Evolutionary conservation across 2,888 invertebrate genomes (phyloP), one percentile per base, ranked within the genome.

Genomic region (Lasioglossum marginatum): DNA sequence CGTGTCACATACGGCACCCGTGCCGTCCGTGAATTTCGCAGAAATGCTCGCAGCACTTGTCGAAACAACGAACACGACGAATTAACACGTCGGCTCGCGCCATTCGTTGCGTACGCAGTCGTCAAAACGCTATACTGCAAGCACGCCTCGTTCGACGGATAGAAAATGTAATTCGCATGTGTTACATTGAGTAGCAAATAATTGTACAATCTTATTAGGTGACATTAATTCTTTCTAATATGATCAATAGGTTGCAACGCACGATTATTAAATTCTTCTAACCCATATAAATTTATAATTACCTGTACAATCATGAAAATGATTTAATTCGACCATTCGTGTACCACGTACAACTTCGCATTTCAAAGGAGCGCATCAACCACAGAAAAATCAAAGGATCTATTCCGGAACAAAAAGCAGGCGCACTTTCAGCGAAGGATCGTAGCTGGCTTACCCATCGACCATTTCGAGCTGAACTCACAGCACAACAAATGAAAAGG

Each of bases 1-100:
- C 83, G 77, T 72, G 77, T 60, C 45, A 73, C n/a, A 31, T 23
- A 34, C 40, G 23, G 34, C 10, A n/a, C 31, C 34, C 34, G 66
- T 5, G 60, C 16, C 27, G 16, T 6, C 19, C 6, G 27, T 16
- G 43, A 77, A 68, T 68, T 77, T 68, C 68, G 31, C n/a, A 12
- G 66, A 19, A 40, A 75, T 37, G 34, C 34, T 34, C 66, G 68
- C 10, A 19, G n/a, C 68, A 68, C 23, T 37, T 68, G 37, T 68
- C 37, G 68, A 37, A 68, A 68, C 68, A 68, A 12, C 23, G n/a
- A 37, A 23, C 37, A 10, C 68, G 23, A 34, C 34, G 68, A 40
- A 68, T 68, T 68, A 68, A 68, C 68, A 19, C 68, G 23, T 68
- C 23, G 4, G 37, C 23, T 4, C 31, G 34, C 66, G 34, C 31